Percentiles rank a stretch among this genome's conserved stretches.
Conservation (phyloP, 2,797 vertebrate species). For the Micrastur ruficollis region DNA sequence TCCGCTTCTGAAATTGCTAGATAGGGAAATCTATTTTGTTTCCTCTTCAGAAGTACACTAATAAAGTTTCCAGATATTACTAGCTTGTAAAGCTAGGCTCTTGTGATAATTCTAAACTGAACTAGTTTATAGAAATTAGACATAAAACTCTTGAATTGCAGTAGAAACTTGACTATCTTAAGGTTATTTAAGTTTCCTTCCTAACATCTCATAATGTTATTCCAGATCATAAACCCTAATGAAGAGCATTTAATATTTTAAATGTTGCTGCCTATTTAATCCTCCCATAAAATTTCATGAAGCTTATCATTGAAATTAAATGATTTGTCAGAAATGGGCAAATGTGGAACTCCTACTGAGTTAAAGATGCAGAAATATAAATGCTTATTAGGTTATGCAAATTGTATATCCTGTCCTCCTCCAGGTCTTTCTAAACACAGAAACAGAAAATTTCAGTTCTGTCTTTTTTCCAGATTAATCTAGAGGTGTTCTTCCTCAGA, state of each 20-base stretch:
- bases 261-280: background rate
- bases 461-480: background rate
- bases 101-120: background rate
- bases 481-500: background rate
- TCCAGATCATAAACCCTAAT: background rate
- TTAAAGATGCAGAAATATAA: background rate
- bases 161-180: background rate
- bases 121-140: background rate
- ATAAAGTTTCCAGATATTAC: background rate
- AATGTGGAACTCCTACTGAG: background rate
- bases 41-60: background rate
- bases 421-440: background rate
- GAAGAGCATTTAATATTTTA: conserved; percentile 2
- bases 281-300: background rate
- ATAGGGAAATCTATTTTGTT: background rate
- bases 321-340: background rate
- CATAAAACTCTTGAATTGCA: background rate
- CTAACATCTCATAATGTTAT: background rate
- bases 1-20: background rate
- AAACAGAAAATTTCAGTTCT: background rate
- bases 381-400: background rate
- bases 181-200: background rate
- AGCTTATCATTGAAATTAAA: background rate
- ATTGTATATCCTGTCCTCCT: background rate
- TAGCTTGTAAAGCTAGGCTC: background rate